phyloP scores from a whole-genome alignment of 2,888 invertebrate genomes.

The Tetrapedia diversipes region DNA sequence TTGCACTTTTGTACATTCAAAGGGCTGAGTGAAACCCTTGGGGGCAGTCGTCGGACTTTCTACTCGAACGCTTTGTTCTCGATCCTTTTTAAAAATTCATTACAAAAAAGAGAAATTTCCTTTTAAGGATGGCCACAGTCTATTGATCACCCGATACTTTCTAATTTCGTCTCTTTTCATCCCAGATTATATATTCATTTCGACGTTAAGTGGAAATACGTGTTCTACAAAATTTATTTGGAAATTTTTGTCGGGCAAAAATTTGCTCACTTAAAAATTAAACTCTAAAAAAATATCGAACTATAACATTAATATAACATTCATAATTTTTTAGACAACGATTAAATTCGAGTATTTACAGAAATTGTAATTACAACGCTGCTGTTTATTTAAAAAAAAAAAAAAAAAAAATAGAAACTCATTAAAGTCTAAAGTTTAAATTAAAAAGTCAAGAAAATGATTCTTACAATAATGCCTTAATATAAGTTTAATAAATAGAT shows the following conservation, averaged over 20 bases:
- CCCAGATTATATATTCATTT: not conserved
- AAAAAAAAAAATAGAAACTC: too few relatives aligned
- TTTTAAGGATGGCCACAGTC: not conserved
- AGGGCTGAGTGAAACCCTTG: not conserved
- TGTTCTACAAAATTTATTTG: not conserved
- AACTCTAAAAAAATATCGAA: too few relatives aligned
- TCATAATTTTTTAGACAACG: too few relatives aligned
- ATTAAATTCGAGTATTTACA: too few relatives aligned
- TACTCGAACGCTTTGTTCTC: not conserved
- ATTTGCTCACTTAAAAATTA: too few relatives aligned
- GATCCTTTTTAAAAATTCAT: constrained; percentile 1
- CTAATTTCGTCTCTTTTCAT: not conserved
- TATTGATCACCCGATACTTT: not conserved
- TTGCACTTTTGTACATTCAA: not conserved
- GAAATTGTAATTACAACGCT: too few relatives aligned
- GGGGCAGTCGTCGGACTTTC: constrained; percentile 11
- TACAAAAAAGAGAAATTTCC: not conserved
- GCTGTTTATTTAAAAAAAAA: too few relatives aligned
- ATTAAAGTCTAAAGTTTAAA: not conserved
- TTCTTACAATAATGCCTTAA: too few relatives aligned
- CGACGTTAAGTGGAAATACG: not conserved
- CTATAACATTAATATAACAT: too few relatives aligned
- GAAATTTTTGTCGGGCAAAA: too few relatives aligned
- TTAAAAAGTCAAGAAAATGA: not conserved
- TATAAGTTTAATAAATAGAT: too few relatives aligned